phyloP scores from a whole-genome alignment of 1,140 invertebrate species.

The Wiebesia pumilae region DNA sequence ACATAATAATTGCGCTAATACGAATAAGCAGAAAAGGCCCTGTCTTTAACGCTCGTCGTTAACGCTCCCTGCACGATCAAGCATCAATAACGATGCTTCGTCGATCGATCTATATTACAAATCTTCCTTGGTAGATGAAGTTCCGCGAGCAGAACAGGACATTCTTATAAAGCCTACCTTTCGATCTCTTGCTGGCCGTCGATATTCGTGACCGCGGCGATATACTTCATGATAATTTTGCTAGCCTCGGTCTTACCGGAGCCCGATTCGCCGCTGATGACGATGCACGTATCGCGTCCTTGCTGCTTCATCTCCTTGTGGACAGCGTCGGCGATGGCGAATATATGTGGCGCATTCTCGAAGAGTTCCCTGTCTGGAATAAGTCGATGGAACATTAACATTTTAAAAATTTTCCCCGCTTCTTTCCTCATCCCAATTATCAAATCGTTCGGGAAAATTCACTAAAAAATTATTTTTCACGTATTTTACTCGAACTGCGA shows the following conservation, averaged over 20 bases:
- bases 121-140: no score
- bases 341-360: conserved; percentile 95
- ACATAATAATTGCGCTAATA: no score
- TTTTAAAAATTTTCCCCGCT: no score
- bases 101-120: no score
- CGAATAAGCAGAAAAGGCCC: no score
- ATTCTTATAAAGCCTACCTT: conserved; percentile 77
- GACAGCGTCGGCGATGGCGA: conserved; percentile 95
- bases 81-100: no score
- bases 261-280: conserved; percentile 97
- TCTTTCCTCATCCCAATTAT: no score
- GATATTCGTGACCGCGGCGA: conserved; percentile 96
- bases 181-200: conserved; percentile 95
- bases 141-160: no score
- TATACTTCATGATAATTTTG: conserved; percentile 99
- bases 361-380: conserved; percentile 88
- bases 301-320: conserved; percentile 93
- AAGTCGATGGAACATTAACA: not conserved
- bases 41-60: not conserved
- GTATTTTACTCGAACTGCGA: no score
- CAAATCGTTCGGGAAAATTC: no score
- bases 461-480: no score
- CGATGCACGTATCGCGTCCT: conserved; percentile 94
- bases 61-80: not conserved
- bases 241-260: conserved; percentile 98